Percentiles rank a stretch among this genome's conserved stretches.
These are phyloP conservation scores for Parauchenoglanis punctatus DNA, from an alignment of 2,797 vertebrate species.

Conservation along the genomic window DNA sequence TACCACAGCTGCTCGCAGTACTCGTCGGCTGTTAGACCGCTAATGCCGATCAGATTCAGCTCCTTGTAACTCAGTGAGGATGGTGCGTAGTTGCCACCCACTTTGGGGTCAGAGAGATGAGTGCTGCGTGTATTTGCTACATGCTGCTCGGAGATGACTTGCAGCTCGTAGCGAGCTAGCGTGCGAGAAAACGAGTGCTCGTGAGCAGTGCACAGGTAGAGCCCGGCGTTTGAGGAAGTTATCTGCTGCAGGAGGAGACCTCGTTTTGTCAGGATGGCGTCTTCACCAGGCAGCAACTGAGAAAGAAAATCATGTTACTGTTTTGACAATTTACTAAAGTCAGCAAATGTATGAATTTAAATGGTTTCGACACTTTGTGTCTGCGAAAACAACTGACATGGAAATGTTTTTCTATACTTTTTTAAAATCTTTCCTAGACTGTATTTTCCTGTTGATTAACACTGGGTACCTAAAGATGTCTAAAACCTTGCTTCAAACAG, in stretches of 20 bases:
- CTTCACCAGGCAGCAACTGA: conserved; percentile 66
- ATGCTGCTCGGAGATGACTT: conserved; percentile 71
- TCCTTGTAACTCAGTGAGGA: conserved; percentile 74
- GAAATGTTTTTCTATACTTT: not conserved
- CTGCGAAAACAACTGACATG: not conserved
- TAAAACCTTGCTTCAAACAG: not conserved
- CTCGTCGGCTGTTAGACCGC: conserved; percentile 71
- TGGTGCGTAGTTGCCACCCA: conserved; percentile 21
- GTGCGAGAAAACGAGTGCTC: conserved; percentile 76
- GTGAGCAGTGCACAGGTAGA: conserved; percentile 75
- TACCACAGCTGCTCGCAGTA: conserved; percentile 83
- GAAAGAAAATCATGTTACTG: conserved; percentile 7
- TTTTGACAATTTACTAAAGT: not conserved
- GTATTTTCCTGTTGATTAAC: not conserved
- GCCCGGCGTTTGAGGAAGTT: conserved; percentile 65
- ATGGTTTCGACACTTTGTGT: not conserved
- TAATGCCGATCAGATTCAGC: conserved; percentile 66
- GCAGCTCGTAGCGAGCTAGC: conserved; percentile 75
- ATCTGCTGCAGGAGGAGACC: conserved; percentile 81
- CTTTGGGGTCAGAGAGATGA: conserved; percentile 39
- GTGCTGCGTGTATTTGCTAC: conserved; percentile 42
- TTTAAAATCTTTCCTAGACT: not conserved
- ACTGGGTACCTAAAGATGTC: not conserved
- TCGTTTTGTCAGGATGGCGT: conserved; percentile 68
- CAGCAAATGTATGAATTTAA: not conserved